Evolutionary conservation across 2,888 invertebrate species (phyloP).

Genomic region (Lobophora halterata): DNA sequence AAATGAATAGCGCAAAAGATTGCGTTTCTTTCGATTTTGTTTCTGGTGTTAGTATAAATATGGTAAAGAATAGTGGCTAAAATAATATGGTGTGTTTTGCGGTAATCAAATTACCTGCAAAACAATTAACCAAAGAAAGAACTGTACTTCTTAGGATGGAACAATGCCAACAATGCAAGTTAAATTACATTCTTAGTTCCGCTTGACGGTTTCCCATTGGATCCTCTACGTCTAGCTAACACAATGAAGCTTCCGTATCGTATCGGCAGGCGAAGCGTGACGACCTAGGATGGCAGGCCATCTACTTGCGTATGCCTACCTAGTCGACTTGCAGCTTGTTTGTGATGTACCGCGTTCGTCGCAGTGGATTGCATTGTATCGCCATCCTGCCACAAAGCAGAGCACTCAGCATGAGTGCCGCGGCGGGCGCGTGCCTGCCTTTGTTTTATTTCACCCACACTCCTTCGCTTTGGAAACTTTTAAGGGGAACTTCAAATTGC

Average conservation of each 20-base stretch:
- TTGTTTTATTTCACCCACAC: constrained; percentile 78
- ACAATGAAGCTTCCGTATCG: constrained; percentile 45
- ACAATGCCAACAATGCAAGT: constrained; percentile 18
- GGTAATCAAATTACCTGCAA: too few species aligned
- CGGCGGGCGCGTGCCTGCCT: constrained; percentile 69
- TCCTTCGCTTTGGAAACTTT: constrained; percentile 73
- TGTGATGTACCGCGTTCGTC: constrained; percentile 29
- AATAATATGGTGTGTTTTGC: too few species aligned
- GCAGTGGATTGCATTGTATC: constrained; percentile 65
- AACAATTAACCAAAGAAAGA: too few species aligned
- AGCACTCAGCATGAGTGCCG: constrained; percentile 77
- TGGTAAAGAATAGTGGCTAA: too few species aligned
- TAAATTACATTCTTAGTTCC: constrained; percentile 15
- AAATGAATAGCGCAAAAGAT: constrained; percentile 14
- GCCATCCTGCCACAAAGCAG: constrained; percentile 72
- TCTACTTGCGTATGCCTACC: constrained; percentile 44
- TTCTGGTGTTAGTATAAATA: too few species aligned
- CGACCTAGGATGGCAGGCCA: constrained; percentile 28
- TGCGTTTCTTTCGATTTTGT: constrained; percentile 7
- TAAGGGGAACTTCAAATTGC: constrained; percentile 71
- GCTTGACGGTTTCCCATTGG: constrained; percentile 24
- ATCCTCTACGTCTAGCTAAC: constrained; percentile 31
- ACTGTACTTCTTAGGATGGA: constrained; percentile 8
- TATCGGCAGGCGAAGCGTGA: constrained; percentile 20
- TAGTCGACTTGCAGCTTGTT: constrained; percentile 37